These are phyloP conservation scores for Catalaphyllia jardinei DNA, from an alignment of 64 coral and sea anemone species.

Conservation along the genomic window DNA sequence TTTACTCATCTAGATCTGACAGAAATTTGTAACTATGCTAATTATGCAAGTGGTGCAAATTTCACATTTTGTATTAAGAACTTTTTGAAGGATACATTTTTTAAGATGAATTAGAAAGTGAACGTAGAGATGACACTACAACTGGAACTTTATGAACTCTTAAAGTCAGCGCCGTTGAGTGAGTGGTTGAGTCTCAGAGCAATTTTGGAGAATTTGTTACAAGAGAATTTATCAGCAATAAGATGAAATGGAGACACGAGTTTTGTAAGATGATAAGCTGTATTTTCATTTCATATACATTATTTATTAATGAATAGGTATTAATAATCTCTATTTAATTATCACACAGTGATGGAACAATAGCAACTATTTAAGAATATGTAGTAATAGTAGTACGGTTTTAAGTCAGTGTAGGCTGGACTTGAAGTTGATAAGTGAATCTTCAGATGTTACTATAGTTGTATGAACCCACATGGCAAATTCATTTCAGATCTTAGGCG, in stretches of 20 bases:
- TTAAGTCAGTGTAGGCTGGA: too few species aligned
- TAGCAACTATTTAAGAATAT: too few species aligned
- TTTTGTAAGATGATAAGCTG: background rate
- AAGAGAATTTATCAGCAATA: background rate
- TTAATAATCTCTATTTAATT: background rate
- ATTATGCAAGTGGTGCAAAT: background rate
- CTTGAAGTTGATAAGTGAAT: too few species aligned
- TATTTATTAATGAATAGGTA: background rate
- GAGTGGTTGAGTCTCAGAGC: background rate
- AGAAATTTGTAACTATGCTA: background rate
- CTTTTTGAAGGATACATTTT: background rate
- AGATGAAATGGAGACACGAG: background rate
- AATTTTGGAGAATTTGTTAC: background rate
- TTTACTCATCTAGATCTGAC: constrained; percentile 17
- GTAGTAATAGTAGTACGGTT: too few species aligned
- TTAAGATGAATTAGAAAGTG: background rate
- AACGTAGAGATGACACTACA: background rate
- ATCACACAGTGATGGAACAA: background rate
- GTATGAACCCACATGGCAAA: too few species aligned
- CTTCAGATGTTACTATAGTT: too few species aligned
- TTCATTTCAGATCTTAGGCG: too few species aligned
- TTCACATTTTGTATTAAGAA: background rate
- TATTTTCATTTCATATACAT: background rate
- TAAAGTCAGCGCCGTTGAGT: background rate
- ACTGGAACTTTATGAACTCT: background rate